Percentiles rank a stretch among this genome's conserved stretches.
These are phyloP conservation scores for Cyrtodaria siliqua DNA, from an alignment of 2,888 invertebrate genomes.

Conservation along the genomic window DNA sequence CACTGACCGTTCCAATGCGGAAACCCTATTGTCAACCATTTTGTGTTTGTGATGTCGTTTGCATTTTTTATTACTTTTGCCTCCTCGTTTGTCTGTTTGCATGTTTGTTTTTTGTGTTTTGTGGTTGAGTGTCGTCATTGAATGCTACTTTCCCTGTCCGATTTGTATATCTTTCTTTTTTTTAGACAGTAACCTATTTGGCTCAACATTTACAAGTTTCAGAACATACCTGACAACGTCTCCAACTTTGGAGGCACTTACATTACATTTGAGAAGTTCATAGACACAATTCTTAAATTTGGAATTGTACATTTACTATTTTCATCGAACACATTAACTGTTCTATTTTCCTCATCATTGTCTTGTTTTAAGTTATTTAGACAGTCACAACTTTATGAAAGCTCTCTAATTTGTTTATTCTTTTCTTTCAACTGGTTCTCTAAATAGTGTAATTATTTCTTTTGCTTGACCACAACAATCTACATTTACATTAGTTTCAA, in stretches of 20 bases:
- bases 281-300: slow-evolving; percentile 23
- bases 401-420: slow-evolving; percentile 1
- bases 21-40: no score
- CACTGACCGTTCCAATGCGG: no score
- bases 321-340: slow-evolving; percentile 15
- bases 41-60: no score
- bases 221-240: slow-evolving; percentile 12
- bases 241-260: slow-evolving; percentile 15
- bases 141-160: no score
- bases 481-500: no score
- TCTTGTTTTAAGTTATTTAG: slow-evolving; percentile 2
- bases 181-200: slow-evolving; percentile 17
- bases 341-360: neutral
- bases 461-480: no score
- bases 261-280: slow-evolving; percentile 17
- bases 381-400: neutral
- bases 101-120: no score
- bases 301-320: slow-evolving; percentile 9
- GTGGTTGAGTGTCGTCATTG: no score
- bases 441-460: neutral
- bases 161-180: no score
- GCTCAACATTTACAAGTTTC: slow-evolving; percentile 1
- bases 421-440: neutral
- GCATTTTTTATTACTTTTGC: no score
- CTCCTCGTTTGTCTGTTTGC: no score